Base-by-base conservation (phyloP, 2,888 invertebrate genomes). In the Rosalia funebris region DNA sequence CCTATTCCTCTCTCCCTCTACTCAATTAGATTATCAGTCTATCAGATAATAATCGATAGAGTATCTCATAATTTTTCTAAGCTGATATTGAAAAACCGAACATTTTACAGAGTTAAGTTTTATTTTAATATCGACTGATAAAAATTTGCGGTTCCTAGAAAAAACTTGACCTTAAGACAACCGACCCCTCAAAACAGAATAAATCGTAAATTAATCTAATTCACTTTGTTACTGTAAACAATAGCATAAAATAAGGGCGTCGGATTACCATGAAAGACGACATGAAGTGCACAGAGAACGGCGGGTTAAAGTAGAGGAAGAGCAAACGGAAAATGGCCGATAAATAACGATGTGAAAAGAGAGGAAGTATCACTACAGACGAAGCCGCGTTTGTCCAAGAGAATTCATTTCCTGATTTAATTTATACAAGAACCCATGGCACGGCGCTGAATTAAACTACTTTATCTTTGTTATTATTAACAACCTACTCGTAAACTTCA, bases 371-470 rank as follows among this genome's bases (percentile, higher is more conserved):
- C 73, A 71, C 71, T 74, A 71, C 71, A 76, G 76, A 77, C 72
- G 72, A 75, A 72, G 75, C 74, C 73, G 76, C 77, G 75, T 75
- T 76, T 75, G 77, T 78, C 72, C 77, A 75, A 76, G 77, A 75
- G 78, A 78, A 79, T 78, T 80, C 80, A 79, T 81, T 81, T 80
- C 80, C 80, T 80, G 80, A 79, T 80, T 79, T 78, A 79, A 80
- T 80, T 81, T 80, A 77, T 77, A 77, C 77, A 79, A 80, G 79
- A 79, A 78, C 75, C 75, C 77, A 75, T 77, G 76, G 76, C 74
- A 74, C 72, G 66, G 63, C 63, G 62, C 66, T 70, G 73, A 77
- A 79, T 78, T 78, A 75, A 76, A 73, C 76, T 74, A 79, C 77
- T 80, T 79, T 79, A 77, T 79, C 77, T 76, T 72, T 75, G 75